These are phyloP conservation scores for Cremastinae sp. DNA, from an alignment of 2,888 invertebrate genomes.

Conservation along the genomic window DNA sequence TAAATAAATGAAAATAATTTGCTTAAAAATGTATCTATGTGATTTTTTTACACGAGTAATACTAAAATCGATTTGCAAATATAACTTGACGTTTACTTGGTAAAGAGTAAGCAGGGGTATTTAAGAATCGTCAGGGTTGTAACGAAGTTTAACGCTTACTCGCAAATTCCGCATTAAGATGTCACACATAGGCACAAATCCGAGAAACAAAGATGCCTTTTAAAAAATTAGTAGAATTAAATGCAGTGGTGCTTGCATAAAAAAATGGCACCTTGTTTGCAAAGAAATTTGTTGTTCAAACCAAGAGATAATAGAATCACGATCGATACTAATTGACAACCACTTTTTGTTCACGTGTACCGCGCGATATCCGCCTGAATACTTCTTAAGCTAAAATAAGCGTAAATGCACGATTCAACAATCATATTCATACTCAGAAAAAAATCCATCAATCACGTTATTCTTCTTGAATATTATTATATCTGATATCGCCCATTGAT, in stretches of 20 bases:
- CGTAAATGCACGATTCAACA: neutral
- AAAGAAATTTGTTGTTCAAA: conserved; percentile 8
- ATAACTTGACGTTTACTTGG: neutral
- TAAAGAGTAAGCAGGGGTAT: neutral
- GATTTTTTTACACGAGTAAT: neutral
- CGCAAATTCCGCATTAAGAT: no score
- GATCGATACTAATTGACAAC: conserved; percentile 19
- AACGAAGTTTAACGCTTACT: no score
- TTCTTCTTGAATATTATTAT: no score
- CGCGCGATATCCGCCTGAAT: neutral
- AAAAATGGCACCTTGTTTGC: conserved; percentile 19
- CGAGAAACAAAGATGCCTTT: no score
- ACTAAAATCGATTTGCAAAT: neutral
- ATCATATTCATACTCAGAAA: neutral
- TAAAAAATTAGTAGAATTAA: neutral
- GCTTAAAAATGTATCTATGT: no score
- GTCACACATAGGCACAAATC: no score
- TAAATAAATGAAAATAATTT: no score
- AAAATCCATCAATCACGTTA: no score
- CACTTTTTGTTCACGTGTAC: conserved; percentile 37
- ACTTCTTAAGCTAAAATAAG: neutral
- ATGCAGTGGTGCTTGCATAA: no score
- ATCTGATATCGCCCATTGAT: no score
- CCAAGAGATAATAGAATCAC: conserved; percentile 5
- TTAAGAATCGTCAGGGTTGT: neutral